These are phyloP conservation scores for Lateolabrax maculatus DNA, from an alignment of 2,797 vertebrate species.

Conservation along the genomic window DNA sequence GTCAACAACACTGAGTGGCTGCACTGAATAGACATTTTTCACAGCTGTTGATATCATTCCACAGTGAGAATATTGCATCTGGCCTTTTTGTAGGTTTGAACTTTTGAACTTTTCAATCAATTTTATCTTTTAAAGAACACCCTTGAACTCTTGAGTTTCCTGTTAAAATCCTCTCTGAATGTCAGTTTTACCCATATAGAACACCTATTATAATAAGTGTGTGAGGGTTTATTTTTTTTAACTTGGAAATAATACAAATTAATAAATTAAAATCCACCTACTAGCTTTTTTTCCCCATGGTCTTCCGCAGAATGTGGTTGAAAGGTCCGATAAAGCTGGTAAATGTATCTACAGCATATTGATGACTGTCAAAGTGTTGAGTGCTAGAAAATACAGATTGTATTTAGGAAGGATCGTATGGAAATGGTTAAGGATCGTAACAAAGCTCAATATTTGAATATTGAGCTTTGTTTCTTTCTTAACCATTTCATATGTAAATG, in stretches of 20 bases:
- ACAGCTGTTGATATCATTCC: not conserved
- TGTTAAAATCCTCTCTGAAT: not conserved
- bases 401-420: not conserved
- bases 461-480: not conserved
- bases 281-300: not conserved
- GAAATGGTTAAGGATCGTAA: too few species aligned
- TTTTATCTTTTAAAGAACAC: not conserved
- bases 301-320: not conserved
- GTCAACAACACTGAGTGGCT: constrained; percentile 5
- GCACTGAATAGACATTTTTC: constrained; percentile 14
- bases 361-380: not conserved
- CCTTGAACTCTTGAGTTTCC: not conserved
- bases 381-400: not conserved
- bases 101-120: not conserved
- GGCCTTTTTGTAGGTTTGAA: not conserved
- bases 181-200: not conserved
- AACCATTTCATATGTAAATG: not conserved
- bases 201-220: too few species aligned
- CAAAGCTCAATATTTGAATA: not conserved
- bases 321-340: not conserved
- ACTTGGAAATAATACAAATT: not conserved
- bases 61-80: not conserved
- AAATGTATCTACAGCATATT: not conserved
- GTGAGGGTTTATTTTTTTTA: not conserved
- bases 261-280: not conserved